These are phyloP conservation scores for Phlogophora meticulosa DNA, from an alignment of 2,888 invertebrate genomes.

Conservation along the genomic window DNA sequence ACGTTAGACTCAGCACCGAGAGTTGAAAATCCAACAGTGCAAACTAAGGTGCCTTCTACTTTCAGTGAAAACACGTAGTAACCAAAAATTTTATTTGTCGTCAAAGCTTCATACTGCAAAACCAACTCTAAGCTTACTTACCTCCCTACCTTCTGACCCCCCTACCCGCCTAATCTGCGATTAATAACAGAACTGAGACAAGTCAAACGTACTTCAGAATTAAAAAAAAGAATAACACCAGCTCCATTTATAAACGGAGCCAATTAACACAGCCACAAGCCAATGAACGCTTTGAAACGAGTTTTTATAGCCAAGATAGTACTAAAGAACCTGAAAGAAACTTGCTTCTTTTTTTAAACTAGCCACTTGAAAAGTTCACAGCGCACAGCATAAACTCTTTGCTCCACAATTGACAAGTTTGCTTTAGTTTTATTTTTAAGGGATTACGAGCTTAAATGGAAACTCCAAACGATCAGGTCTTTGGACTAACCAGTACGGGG, in stretches of 20 bases:
- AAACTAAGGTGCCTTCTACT: too few species aligned
- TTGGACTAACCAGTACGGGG: too few species aligned
- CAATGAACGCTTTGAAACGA: constrained; percentile 64
- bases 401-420: constrained; percentile 61
- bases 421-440: constrained; percentile 42
- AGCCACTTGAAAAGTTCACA: constrained; percentile 58
- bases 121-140: background rate
- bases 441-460: constrained; percentile 36
- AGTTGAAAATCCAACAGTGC: too few species aligned
- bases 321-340: constrained; percentile 51
- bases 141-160: too few species aligned
- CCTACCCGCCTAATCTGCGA: constrained; percentile 13
- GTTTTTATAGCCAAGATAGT: constrained; percentile 57
- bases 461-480: constrained; percentile 17
- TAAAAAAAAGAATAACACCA: constrained; percentile 32
- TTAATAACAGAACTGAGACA: constrained; percentile 31
- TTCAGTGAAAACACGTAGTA: too few species aligned
- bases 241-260: constrained; percentile 47
- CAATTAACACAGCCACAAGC: constrained; percentile 64
- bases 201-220: constrained; percentile 25
- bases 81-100: background rate
- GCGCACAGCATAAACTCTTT: constrained; percentile 49
- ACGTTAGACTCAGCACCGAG: too few species aligned
- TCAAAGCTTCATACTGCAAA: background rate
- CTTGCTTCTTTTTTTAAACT: constrained; percentile 54